Conservation (phyloP, 2,113 vertebrate genomes). For the Triplophysa rosa region DNA sequence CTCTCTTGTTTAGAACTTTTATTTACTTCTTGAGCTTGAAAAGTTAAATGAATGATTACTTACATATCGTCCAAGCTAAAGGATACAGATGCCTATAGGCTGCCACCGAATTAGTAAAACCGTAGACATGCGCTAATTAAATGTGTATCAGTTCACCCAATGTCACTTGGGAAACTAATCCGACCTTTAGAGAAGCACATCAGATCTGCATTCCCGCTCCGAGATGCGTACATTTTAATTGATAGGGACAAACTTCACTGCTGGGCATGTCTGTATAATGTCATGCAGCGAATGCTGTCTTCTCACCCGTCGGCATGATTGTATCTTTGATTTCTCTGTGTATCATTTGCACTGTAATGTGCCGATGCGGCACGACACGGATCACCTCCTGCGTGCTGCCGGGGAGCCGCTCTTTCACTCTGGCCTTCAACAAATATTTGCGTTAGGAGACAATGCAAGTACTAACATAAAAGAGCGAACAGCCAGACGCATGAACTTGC, state of each 20-base stretch:
- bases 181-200: constrained; percentile 46
- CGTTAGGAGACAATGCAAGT: constrained; percentile 52
- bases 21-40: not conserved
- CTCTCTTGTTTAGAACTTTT: not conserved
- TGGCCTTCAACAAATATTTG: constrained; percentile 53
- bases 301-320: constrained; percentile 44
- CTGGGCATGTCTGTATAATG: constrained; percentile 46
- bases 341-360: constrained; percentile 52
- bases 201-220: constrained; percentile 28
- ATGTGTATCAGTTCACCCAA: constrained; percentile 44
- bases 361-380: constrained; percentile 35
- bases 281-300: constrained; percentile 35
- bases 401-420: constrained; percentile 35
- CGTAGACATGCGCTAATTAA: constrained; percentile 39
- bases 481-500: not conserved
- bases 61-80: not conserved
- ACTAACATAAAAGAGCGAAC: constrained; percentile 50
- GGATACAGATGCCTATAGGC: constrained; percentile 27
- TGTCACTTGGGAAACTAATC: constrained; percentile 38
- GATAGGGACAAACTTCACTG: constrained; percentile 47
- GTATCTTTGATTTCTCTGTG: constrained; percentile 50
- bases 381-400: constrained; percentile 43
- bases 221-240: constrained; percentile 48
- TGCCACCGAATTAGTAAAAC: constrained; percentile 34
- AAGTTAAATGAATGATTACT: constrained; percentile 16